phyloP scores from a whole-genome alignment of 2,797 vertebrate species.

The Chloroceryle amazona region DNA sequence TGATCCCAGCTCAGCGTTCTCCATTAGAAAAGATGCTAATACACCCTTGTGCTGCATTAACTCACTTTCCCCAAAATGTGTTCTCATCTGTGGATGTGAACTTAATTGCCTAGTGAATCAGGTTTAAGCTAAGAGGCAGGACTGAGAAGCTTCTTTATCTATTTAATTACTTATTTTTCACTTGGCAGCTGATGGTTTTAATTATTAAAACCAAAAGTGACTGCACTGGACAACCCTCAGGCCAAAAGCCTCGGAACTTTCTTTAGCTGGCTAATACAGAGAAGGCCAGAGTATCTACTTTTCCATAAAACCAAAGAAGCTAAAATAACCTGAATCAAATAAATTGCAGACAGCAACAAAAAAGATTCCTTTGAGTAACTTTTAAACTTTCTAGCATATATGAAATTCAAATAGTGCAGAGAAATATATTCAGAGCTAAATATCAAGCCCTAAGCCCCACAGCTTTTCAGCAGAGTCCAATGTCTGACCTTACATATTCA shows the following conservation, averaged over 20 bases:
- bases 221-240: neutral
- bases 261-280: neutral
- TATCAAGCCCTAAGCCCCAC: neutral
- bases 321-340: neutral
- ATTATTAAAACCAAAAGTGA: neutral
- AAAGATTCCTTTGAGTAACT: neutral
- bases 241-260: neutral
- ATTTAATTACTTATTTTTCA: neutral
- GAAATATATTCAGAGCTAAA: neutral
- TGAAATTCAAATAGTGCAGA: neutral
- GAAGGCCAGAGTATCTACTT: neutral
- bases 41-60: neutral
- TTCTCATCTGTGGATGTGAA: neutral
- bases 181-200: neutral
- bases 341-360: neutral
- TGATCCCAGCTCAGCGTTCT: neutral
- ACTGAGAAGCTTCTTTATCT: neutral
- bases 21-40: neutral
- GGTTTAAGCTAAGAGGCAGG: neutral
- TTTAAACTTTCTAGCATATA: neutral
- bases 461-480: neutral
- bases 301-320: neutral
- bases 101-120: slow-evolving; percentile 2
- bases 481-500: neutral
- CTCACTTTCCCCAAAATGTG: neutral